A percentile compares a stretch with the other conserved stretches of the same genome.
These are phyloP conservation scores for Pararge aegeria DNA, from an alignment of 1,140 invertebrate genomes.

Conservation along the genomic window DNA sequence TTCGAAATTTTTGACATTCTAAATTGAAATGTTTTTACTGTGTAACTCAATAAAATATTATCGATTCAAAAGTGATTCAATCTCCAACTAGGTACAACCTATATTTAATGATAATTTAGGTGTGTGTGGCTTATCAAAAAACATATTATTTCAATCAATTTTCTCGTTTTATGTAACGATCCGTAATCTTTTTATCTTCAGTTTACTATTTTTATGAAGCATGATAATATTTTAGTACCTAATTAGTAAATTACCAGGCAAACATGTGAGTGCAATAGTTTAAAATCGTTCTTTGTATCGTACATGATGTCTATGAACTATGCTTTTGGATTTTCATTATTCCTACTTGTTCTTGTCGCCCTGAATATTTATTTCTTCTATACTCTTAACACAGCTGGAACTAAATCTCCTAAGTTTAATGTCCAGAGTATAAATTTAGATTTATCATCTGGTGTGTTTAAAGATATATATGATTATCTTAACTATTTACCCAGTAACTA, in stretches of 20 bases:
- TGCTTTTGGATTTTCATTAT: constrained; percentile 64
- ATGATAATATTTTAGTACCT: background rate
- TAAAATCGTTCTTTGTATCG: background rate
- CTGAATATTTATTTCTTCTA: constrained; percentile 73
- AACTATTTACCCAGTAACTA: constrained; percentile 61
- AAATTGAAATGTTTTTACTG: too few relatives aligned
- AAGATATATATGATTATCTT: constrained; percentile 61
- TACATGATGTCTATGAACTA: constrained; percentile 66
- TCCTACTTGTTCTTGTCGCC: constrained; percentile 58
- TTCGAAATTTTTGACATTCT: too few relatives aligned
- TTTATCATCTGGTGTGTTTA: constrained; percentile 47
- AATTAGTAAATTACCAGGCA: background rate
- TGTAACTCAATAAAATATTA: too few relatives aligned
- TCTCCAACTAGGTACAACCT: background rate
- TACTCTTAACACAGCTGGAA: constrained; percentile 48
- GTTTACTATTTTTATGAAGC: background rate
- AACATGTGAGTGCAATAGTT: background rate
- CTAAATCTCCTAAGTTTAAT: constrained; percentile 43
- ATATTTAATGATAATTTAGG: background rate
- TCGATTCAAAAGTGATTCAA: too few relatives aligned
- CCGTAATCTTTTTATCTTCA: background rate
- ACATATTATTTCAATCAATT: background rate
- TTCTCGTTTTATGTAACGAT: background rate
- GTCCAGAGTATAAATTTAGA: constrained; percentile 51
- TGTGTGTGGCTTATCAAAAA: background rate